Evolutionary conservation across 2,888 invertebrate species (phyloP).

Genomic region (Dicranocentrus wangi): DNA sequence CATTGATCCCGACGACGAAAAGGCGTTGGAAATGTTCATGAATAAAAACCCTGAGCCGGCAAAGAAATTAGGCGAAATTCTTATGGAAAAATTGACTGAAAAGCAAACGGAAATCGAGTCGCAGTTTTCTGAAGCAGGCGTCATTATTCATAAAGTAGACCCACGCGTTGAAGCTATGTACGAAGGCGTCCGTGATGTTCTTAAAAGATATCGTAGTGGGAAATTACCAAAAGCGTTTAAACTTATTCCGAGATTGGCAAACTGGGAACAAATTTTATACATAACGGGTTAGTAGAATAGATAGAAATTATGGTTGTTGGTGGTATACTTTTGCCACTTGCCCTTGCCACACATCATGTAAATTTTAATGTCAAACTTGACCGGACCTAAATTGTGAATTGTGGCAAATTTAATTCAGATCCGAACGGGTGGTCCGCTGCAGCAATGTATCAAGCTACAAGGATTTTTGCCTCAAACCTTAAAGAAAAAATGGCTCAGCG

Average conservation of each 20-base stretch:
- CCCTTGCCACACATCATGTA: no score
- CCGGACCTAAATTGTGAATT: no score
- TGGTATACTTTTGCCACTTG: no score
- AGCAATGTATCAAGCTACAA: no score
- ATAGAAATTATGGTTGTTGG: no score
- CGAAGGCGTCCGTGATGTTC: slow-evolving; percentile 89
- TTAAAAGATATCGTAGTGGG: slow-evolving; percentile 93
- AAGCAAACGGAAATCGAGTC: slow-evolving; percentile 92
- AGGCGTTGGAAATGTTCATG: slow-evolving; percentile 89
- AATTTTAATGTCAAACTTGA: no score
- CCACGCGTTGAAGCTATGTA: slow-evolving; percentile 89
- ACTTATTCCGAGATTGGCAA: slow-evolving; percentile 90
- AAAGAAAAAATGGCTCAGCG: no score
- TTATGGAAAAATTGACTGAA: slow-evolving; percentile 93
- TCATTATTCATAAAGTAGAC: slow-evolving; percentile 88
- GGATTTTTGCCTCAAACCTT: no score
- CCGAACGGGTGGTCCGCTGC: no score
- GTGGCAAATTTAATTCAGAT: no score
- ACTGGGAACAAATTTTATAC: slow-evolving; percentile 94
- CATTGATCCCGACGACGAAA: slow-evolving; percentile 91
- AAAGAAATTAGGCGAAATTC: slow-evolving; percentile 89
- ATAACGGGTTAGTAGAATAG: slow-evolving; percentile 79
- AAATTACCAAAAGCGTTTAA: slow-evolving; percentile 99
- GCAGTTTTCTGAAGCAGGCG: slow-evolving; percentile 84
- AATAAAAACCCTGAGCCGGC: slow-evolving; percentile 79